Percentiles rank a stretch among this genome's conserved stretches.
Conservation (phyloP, 1,140 invertebrate species). For the Papilio polyxenes region DNA sequence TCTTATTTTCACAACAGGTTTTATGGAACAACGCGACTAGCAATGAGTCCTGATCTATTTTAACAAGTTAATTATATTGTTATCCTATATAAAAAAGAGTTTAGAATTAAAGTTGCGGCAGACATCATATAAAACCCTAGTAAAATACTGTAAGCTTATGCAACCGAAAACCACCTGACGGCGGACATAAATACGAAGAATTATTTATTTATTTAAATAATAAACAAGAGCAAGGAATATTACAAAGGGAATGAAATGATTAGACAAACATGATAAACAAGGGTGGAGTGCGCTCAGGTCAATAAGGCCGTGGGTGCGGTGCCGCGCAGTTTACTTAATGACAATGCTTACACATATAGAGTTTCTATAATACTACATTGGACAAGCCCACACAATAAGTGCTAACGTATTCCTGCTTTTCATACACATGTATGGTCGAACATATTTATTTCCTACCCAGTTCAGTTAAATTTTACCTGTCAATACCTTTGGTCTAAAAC, state of each 20-base stretch:
- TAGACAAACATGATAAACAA: conserved; percentile 52
- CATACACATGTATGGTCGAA: neutral
- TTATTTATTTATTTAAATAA: conserved; percentile 29
- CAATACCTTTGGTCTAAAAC: neutral
- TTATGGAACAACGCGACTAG: neutral
- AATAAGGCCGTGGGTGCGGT: conserved; percentile 50
- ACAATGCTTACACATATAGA: conserved; percentile 5
- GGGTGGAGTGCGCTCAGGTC: conserved; percentile 49
- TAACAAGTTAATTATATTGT: neutral
- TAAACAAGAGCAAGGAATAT: conserved; percentile 23
- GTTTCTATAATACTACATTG: conserved; percentile 13
- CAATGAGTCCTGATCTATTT: neutral
- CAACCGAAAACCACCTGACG: neutral
- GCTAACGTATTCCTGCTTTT: neutral
- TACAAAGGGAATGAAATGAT: conserved; percentile 45
- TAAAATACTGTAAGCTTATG: neutral
- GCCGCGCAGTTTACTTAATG: conserved; percentile 30
- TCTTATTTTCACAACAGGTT: neutral
- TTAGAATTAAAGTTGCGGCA: neutral
- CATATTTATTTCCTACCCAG: neutral
- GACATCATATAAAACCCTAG: no score
- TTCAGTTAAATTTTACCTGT: no score
- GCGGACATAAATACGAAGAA: neutral
- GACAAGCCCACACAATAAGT: conserved; percentile 8
- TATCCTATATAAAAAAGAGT: neutral